phyloP scores from a whole-genome alignment of 2,113 vertebrate genomes.

The Asarcornis scutulata region DNA sequence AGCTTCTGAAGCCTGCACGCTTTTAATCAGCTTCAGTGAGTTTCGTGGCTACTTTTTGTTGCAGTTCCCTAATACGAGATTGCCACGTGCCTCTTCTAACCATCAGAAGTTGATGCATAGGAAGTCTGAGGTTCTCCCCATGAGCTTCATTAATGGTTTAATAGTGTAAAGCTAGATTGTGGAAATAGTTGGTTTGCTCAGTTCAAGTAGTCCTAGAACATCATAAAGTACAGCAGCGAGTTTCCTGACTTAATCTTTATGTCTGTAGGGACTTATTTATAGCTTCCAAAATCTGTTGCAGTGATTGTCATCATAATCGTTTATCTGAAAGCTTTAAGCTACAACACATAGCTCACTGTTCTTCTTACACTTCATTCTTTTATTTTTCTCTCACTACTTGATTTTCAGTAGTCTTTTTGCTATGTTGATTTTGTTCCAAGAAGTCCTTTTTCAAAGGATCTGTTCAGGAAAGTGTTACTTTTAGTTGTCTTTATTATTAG shows the following conservation, averaged over 20 bases:
- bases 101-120: background rate
- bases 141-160: background rate
- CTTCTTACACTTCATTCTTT: background rate
- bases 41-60: background rate
- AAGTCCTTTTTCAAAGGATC: background rate
- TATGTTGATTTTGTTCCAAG: background rate
- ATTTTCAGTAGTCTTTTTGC: background rate
- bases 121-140: background rate
- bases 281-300: background rate
- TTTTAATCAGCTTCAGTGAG: background rate
- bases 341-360: accelerated
- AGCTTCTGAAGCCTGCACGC: background rate
- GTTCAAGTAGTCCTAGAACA: background rate
- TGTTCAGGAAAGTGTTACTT: background rate
- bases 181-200: accelerated
- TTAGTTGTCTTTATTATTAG: background rate
- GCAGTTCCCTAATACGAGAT: background rate
- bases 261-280: background rate
- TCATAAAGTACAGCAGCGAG: background rate
- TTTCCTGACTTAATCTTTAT: background rate
- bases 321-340: background rate
- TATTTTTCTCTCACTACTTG: accelerated
- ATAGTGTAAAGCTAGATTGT: background rate
- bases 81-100: background rate
- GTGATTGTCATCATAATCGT: background rate